A percentile compares a stretch with the other conserved stretches of the same genome.
Conservation (phyloP, 2,888 invertebrate genomes). For the Entomobrya multifasciata region DNA sequence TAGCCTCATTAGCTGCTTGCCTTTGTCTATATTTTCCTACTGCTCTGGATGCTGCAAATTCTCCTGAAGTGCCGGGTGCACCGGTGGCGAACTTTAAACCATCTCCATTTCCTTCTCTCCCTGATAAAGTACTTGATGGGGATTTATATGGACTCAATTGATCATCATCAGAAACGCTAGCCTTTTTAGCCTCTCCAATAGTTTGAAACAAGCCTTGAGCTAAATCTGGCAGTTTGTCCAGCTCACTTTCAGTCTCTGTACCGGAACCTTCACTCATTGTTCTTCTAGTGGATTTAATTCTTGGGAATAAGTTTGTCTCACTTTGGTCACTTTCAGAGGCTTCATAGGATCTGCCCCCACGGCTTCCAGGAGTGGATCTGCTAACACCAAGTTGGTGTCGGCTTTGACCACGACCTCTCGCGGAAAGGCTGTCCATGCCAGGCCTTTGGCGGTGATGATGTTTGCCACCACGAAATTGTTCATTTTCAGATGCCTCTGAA, state of each 20-base stretch:
- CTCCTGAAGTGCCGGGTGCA: constrained; percentile 85
- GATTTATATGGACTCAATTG: constrained; percentile 57
- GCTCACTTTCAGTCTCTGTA: constrained; percentile 84
- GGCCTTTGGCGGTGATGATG: constrained; percentile 72
- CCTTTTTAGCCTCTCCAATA: constrained; percentile 84
- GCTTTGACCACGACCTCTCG: constrained; percentile 50
- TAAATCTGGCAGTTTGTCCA: constrained; percentile 83
- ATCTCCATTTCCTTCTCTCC: constrained; percentile 76
- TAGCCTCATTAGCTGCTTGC: constrained; percentile 77
- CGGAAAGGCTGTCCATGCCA: constrained; percentile 56
- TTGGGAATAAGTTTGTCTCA: constrained; percentile 76
- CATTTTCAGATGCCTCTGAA: constrained; percentile 77
- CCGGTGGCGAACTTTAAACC: constrained; percentile 83
- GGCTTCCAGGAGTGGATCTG: constrained; percentile 64
- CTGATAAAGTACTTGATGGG: constrained; percentile 76
- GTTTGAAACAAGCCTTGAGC: constrained; percentile 87
- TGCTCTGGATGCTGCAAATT: constrained; percentile 91
- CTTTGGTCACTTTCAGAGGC: constrained; percentile 79
- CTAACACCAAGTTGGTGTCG: constrained; percentile 59
- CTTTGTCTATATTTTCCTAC: constrained; percentile 88
- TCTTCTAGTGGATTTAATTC: constrained; percentile 74
- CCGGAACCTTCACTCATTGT: constrained; percentile 81
- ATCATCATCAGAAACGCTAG: constrained; percentile 59
- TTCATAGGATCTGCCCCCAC: constrained; percentile 75
- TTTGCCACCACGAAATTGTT: constrained; percentile 66